These are phyloP conservation scores for Galerucella nymphaeae DNA, from an alignment of 2,888 invertebrate species.

Conservation along the genomic window DNA sequence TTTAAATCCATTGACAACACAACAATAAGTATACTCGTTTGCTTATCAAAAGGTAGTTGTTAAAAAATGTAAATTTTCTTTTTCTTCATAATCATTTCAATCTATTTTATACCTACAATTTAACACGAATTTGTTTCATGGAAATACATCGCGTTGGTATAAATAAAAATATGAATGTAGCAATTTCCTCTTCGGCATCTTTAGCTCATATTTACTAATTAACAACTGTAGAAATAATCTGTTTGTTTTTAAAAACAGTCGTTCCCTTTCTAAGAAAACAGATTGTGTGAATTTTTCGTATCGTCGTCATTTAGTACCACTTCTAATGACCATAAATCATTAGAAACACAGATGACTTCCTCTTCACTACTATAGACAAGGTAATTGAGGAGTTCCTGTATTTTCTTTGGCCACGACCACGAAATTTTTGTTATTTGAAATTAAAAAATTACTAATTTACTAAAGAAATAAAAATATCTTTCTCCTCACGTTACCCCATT, in stretches of 20 bases:
- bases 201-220: conserved; percentile 4
- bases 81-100: too few species aligned
- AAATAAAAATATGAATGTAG: not conserved
- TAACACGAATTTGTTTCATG: too few species aligned
- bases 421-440: not conserved
- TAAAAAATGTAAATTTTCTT: too few species aligned
- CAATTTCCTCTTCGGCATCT: not conserved
- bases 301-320: conserved; percentile 11
- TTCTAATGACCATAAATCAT: conserved; percentile 44
- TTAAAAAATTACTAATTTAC: too few species aligned
- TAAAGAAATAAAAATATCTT: too few species aligned
- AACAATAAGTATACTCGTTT: too few species aligned
- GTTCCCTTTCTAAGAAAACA: conserved; percentile 18
- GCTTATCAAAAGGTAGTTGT: too few species aligned
- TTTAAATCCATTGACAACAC: too few species aligned
- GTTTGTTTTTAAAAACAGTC: conserved; percentile 6
- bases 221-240: not conserved
- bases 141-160: too few species aligned
- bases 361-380: conserved; percentile 33
- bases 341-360: conserved; percentile 39
- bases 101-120: too few species aligned
- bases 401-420: conserved; percentile 28
- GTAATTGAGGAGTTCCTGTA: conserved; percentile 32
- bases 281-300: conserved; percentile 18
- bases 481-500: not conserved